Base-by-base conservation (phyloP, 2,113 vertebrate species). In the Rallus limicola region DNA sequence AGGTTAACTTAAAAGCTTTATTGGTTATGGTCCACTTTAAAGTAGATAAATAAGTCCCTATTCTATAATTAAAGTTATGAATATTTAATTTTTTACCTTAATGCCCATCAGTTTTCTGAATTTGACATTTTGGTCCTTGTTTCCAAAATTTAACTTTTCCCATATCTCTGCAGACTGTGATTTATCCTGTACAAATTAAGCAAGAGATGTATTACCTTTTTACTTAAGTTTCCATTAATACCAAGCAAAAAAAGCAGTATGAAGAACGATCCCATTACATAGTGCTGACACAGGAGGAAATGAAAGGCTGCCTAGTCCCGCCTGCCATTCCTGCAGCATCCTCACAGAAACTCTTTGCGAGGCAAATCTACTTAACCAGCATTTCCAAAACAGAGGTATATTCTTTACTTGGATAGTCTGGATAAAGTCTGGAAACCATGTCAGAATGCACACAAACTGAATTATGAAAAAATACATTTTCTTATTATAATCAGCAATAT, bases 41-140 rank as follows among this genome's bases (percentile, higher is more conserved):
- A 86, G 72, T 11, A 48, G 21, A 67, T 44, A 36, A n/a, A 50
- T 2, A 59, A 75, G 53, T 26, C 4, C 23, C 8, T 44, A 36
- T 6, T 4, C 16, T 58, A 31, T 5, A 58, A 25, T n/a, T 75
- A 31, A 58, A 44, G 16, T 46, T 18, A 46, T 46, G 17, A 46
- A 46, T 19, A 9, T 46, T 46, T 46, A 46, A 46, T 18, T 46
- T 19, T 46, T 97, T 97, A 99, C 99, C 98, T 99, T 99, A 97
- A 99, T 99, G 88, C 99, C 99, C 99, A 99, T 99, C 78, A 99
- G 95, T 97, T 99, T 99, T 88, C 99, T 99, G 97, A 99, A 99
- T 97, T 99, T 99, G 46, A 99, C 99, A 90, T 99, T 99, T 99
- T 99, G 99, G 99, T 99, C 99, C 98, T 99, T 99, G 96, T 99